Evolutionary conservation across 2,888 invertebrate species (phyloP), one percentile per base, ranked within the genome.

Genomic region (Sericinus montela): DNA sequence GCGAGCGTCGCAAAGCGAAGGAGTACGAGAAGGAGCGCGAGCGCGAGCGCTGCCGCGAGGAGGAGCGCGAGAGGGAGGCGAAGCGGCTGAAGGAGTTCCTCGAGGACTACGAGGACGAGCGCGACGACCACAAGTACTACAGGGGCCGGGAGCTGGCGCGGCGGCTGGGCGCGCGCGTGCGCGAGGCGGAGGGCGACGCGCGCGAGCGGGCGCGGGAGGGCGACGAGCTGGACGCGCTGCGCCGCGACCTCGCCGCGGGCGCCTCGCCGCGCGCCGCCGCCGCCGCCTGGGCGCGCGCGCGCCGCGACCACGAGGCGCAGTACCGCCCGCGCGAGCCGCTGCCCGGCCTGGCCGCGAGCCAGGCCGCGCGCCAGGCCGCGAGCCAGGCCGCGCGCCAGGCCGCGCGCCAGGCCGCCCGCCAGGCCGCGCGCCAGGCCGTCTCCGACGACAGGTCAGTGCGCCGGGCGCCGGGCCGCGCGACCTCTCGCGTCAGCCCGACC

Each of bases 91-190:
- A 98, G 80, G 97, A 98, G 89, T 99, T 99, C 82, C 91, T 99
- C 2, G 99, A 99, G 86, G 99, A 99, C 80, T 99, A 99, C 73
- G 98, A 99, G 72, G 99, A 99, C 80, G 98, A 98, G 80, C 91
- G 98, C 45, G 98, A 99, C 80, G 99, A 99, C 78, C 92, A 95
- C 41, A 98, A 98, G 88, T 99, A 96, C 88, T 99, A 98, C 90
- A 97, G 93, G 71, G 95, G 96, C 48, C 94, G 96, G 72, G 97
- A 97, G 76, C 87, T 99, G 58, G 95, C 95, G 75, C 92, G 96
- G 54, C 92, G 98, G n/a, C 90, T 98, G 48, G 94, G 95, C 29
- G 97, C 97, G 72, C 91, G 98, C 57, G 97, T 98, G 57, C 93
- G 96, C 59, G 99, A 99, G 84, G 95, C 97, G 4, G 97, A 98